Evolutionary conservation across 2,888 invertebrate species (phyloP).

Genomic region (Hypercompe scribonia): DNA sequence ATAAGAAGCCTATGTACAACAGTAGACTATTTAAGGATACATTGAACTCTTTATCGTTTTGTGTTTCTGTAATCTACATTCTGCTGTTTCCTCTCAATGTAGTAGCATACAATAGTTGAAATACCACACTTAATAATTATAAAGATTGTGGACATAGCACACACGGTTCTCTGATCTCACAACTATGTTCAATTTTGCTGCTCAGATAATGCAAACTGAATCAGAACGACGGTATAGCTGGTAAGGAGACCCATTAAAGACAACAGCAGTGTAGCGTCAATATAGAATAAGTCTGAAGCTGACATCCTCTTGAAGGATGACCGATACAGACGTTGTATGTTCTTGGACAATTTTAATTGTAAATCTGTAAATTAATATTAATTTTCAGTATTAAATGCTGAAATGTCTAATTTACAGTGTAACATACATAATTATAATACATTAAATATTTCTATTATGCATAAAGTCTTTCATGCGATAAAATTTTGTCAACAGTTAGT

Average conservation of each 20-base stretch:
- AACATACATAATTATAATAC: too few relatives aligned
- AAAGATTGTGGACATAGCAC: too few relatives aligned
- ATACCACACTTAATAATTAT: too few relatives aligned
- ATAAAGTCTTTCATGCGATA: too few relatives aligned
- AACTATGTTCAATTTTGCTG: not conserved
- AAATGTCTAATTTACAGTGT: not conserved
- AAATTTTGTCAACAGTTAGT: too few relatives aligned
- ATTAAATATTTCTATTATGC: too few relatives aligned
- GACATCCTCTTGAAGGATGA: conserved; percentile 33
- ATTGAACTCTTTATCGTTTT: too few relatives aligned
- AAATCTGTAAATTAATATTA: conserved; percentile 20
- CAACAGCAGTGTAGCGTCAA: conserved; percentile 35
- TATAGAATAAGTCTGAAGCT: conserved; percentile 35
- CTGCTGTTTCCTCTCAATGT: too few relatives aligned
- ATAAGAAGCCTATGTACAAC: too few relatives aligned
- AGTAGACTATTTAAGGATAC: too few relatives aligned
- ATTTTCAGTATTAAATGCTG: not conserved
- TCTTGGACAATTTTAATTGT: conserved; percentile 38
- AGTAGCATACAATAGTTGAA: too few relatives aligned
- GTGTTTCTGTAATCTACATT: too few relatives aligned
- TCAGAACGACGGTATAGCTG: conserved; percentile 15
- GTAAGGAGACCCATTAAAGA: conserved; percentile 11
- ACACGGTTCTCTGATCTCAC: not conserved
- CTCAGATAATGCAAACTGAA: conserved; percentile 20
- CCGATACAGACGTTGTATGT: conserved; percentile 36